phyloP scores from a whole-genome alignment of 1,140 invertebrate species.

The Panagrolaimus sp. region DNA sequence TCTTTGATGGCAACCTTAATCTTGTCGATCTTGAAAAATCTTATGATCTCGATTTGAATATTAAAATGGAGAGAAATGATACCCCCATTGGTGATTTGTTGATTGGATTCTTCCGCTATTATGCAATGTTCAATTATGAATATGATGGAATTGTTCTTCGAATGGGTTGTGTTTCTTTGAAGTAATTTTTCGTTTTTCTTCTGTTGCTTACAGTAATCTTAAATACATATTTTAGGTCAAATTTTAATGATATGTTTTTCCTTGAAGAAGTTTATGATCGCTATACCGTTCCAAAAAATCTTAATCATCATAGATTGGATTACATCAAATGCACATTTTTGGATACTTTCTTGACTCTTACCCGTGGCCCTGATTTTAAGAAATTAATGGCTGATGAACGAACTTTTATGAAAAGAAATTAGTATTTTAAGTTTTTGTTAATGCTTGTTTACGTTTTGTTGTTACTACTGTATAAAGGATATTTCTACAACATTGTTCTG shows the following conservation, averaged over 20 bases:
- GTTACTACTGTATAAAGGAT: too few species aligned
- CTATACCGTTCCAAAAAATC: not conserved
- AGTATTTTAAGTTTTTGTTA: too few species aligned
- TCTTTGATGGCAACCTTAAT: slow-evolving; percentile 27
- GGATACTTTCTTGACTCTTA: too few species aligned
- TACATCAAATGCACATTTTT: too few species aligned
- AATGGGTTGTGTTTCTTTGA: not conserved
- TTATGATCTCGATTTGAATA: not conserved
- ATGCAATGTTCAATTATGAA: not conserved
- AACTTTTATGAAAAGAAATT: too few species aligned
- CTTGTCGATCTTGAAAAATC: not conserved
- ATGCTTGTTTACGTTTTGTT: too few species aligned
- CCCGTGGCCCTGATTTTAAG: too few species aligned
- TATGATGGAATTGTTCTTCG: not conserved
- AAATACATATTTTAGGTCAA: not conserved
- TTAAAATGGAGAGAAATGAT: not conserved
- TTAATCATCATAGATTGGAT: too few species aligned
- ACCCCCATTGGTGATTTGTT: not conserved
- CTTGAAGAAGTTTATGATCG: slow-evolving; percentile 15
- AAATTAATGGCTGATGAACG: too few species aligned
- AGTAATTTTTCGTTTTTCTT: not conserved
- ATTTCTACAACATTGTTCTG: too few species aligned
- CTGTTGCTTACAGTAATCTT: not conserved
- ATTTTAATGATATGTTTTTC: not conserved
- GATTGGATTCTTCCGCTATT: not conserved